phyloP scores from a whole-genome alignment of 2,113 vertebrate species.

The Synchiropus splendidus region DNA sequence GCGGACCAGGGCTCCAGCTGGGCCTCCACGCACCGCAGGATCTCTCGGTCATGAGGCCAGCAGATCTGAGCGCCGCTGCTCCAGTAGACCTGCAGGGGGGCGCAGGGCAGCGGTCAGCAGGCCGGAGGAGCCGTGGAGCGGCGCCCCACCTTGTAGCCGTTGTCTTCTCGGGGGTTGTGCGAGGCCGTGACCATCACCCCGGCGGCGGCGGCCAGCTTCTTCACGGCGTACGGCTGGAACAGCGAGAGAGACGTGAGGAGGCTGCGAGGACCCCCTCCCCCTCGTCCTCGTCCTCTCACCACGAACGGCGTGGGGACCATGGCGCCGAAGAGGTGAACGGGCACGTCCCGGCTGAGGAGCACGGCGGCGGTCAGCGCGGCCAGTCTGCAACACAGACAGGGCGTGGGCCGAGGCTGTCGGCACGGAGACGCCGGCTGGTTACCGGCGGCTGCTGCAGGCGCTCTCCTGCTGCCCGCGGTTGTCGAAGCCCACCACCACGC shows the following conservation, averaged over 20 bases:
- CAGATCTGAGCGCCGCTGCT: slow-evolving; percentile 86
- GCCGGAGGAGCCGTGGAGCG: too few species aligned
- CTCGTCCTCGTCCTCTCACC: slow-evolving; percentile 76
- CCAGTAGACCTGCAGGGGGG: slow-evolving; percentile 82
- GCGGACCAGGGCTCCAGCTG: slow-evolving; percentile 80
- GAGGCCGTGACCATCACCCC: slow-evolving; percentile 95
- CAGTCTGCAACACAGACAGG: slow-evolving; percentile 60
- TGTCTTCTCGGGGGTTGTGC: slow-evolving; percentile 93
- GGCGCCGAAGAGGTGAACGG: slow-evolving; percentile 83
- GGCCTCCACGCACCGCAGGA: slow-evolving; percentile 80
- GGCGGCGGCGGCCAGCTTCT: slow-evolving; percentile 76
- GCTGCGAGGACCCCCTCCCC: too few species aligned
- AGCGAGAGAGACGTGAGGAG: neutral
- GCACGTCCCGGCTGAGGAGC: slow-evolving; percentile 77
- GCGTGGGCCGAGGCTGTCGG: neutral
- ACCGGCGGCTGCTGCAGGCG: slow-evolving; percentile 90
- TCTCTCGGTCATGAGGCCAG: slow-evolving; percentile 84
- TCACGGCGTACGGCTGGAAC: slow-evolving; percentile 83
- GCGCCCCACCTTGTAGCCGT: slow-evolving; percentile 83
- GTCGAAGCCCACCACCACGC: slow-evolving; percentile 89
- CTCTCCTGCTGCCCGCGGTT: slow-evolving; percentile 83
- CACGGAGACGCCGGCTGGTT: slow-evolving; percentile 2
- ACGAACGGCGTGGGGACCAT: slow-evolving; percentile 92
- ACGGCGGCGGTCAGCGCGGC: slow-evolving; percentile 83
- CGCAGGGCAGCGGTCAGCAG: too few species aligned